phyloP scores from a whole-genome alignment of 2,113 vertebrate species.

The Passerina amoena region DNA sequence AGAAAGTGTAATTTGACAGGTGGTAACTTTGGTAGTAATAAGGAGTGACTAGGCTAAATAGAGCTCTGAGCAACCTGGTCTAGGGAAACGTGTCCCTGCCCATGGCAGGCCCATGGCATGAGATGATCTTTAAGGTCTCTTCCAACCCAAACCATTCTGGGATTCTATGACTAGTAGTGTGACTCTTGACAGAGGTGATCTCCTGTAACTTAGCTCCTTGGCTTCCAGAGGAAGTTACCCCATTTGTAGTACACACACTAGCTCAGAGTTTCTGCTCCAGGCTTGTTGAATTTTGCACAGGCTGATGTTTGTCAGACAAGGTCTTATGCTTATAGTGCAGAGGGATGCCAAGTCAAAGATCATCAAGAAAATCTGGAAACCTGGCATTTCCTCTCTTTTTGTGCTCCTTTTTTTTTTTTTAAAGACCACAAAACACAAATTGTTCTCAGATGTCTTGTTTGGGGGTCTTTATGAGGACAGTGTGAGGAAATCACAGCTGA shows the following conservation, averaged over 20 bases:
- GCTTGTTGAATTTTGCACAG: background rate
- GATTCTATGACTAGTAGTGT: background rate
- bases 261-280: background rate
- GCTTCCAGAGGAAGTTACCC: background rate
- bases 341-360: background rate
- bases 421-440: background rate
- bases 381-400: background rate
- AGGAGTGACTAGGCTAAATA: background rate
- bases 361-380: background rate
- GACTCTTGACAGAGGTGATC: background rate
- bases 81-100: background rate
- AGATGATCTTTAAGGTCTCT: background rate
- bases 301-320: background rate
- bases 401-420: background rate
- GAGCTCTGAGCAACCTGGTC: background rate
- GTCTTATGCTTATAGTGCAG: background rate
- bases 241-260: background rate
- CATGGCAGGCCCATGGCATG: background rate
- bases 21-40: background rate
- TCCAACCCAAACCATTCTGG: background rate
- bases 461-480: background rate
- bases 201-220: background rate
- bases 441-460: slow-evolving; percentile 34
- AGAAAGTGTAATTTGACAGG: background rate
- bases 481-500: slow-evolving; percentile 19